phyloP scores from a whole-genome alignment of 2,113 vertebrate genomes.

The Nothoprocta perdicaria region DNA sequence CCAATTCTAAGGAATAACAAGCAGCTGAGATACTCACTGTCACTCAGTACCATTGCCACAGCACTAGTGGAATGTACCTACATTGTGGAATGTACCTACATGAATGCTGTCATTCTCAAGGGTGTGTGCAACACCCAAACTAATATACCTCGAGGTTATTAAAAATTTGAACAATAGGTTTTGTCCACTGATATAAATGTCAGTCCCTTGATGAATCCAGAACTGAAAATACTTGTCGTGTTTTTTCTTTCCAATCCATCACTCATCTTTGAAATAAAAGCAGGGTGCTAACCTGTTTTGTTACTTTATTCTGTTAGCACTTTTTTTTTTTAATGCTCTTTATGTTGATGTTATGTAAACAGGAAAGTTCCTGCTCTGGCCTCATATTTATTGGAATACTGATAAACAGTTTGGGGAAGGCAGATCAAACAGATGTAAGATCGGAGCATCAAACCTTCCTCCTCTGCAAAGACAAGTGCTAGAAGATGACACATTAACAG shows the following conservation, averaged over 20 bases:
- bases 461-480: not conserved
- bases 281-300: not conserved
- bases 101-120: not conserved
- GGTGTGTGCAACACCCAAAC: accelerated
- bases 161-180: not conserved
- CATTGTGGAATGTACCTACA: not conserved
- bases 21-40: not conserved
- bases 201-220: not conserved
- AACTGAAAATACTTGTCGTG: not conserved
- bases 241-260: not conserved
- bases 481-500: not conserved
- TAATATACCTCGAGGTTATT: not conserved
- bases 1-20: not conserved
- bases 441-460: not conserved
- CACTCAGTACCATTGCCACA: not conserved
- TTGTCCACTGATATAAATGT: not conserved
- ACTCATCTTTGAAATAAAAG: not conserved
- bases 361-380: not conserved
- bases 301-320: not conserved
- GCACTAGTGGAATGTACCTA: not conserved
- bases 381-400: not conserved
- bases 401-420: not conserved
- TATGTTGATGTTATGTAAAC: too few species aligned
- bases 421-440: not conserved
- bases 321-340: too few species aligned